Evolutionary conservation across 2,797 vertebrate species (phyloP).

Genomic region (Cetoscarus ocellatus): DNA sequence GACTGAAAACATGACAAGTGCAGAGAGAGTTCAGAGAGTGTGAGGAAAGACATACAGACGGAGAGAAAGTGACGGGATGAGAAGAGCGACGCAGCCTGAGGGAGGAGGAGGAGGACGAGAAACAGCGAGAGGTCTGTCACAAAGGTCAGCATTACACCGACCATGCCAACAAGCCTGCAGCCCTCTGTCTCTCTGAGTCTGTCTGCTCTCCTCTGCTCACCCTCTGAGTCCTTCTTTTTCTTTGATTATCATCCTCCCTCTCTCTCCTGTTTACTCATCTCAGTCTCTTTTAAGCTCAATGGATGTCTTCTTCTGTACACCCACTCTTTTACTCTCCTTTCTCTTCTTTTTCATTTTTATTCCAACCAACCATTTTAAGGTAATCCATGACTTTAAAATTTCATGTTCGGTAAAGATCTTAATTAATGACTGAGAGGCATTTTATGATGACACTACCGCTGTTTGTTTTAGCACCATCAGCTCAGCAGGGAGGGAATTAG

Average conservation of each 20-base stretch:
- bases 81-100: slow-evolving; percentile 47
- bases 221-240: neutral
- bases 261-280: neutral
- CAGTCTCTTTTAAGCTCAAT: neutral
- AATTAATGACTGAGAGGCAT: neutral
- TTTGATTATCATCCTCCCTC: neutral
- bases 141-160: slow-evolving; percentile 54
- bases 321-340: neutral
- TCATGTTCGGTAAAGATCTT: neutral
- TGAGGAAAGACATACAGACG: neutral
- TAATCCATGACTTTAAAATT: neutral
- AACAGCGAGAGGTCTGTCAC: slow-evolving; percentile 54
- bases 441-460: slow-evolving; percentile 9
- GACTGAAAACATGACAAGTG: slow-evolving; percentile 31
- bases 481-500: slow-evolving; percentile 5
- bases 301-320: neutral
- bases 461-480: neutral
- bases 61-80: slow-evolving; percentile 15
- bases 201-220: neutral
- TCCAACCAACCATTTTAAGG: neutral
- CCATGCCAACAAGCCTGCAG: slow-evolving; percentile 38
- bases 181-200: slow-evolving; percentile 21
- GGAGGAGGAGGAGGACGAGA: slow-evolving; percentile 33
- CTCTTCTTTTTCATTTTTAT: neutral
- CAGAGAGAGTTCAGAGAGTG: slow-evolving; percentile 43